Evolutionary conservation across 2,113 vertebrate genomes (phyloP), one percentile per base, ranked within the genome.

Genomic region (Triplophysa tibetana): DNA sequence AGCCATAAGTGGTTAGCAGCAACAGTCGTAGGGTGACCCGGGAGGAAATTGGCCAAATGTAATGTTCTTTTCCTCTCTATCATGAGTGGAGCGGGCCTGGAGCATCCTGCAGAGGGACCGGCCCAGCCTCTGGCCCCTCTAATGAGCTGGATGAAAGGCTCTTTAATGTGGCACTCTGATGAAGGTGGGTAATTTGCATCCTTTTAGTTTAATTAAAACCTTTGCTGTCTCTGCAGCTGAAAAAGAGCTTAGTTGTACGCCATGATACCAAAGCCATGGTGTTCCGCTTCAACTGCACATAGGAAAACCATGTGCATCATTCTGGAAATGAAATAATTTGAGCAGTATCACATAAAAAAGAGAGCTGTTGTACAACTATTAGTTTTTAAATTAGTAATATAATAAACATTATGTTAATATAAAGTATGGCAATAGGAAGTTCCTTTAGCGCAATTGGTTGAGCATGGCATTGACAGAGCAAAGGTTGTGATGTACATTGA

Each of bases 121-220:
- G 56, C 77, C 80, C 70, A 61, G 48, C 48, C 75, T 52, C 60
- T 24, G 62, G 70, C n/a, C 75, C 68, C 77, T 85, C 68, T 81
- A 88, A 86, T 85, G 79, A 87, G 82, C 63, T 38, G 73, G 81
- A 87, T 85, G 70, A 83, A 86, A 86, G 78, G 74, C 16, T 43
- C 74, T 85, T 87, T 85, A 86, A 83, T 88, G 84, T 82, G 86
- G 86, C 33, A 64, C 14, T 33, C 24, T 56, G 61, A 79, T 83
- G 81, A 87, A 83, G 84, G 84, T 84, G 77, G 86, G 29, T 80
- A 64, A 84, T 88, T 84, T 85, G 83, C 85, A 85, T 86, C 76
- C 82, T 78, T 62, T 45, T 50, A 43, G 73, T 81, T 82, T 84
- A 86, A 87, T 87, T 87, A 85, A 87, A 88, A 79, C 80, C 54